Evolutionary conservation across 2,888 invertebrate genomes (phyloP).

Genomic region (Leucania comma): DNA sequence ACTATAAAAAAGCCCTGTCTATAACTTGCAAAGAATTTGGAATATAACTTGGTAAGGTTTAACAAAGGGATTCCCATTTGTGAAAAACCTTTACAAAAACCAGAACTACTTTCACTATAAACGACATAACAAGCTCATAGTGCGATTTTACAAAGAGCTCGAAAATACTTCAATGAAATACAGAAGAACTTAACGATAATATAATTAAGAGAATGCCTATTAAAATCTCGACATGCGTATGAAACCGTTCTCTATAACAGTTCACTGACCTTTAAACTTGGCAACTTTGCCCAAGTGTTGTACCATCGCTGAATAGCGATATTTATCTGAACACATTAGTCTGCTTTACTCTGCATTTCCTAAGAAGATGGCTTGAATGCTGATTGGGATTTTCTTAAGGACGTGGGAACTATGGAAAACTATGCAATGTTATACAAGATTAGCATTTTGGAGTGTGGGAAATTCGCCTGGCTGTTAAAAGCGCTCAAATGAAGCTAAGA

Average conservation of each 20-base stretch:
- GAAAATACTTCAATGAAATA: constrained; percentile 1
- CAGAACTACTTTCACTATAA: neutral
- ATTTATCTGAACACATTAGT: constrained; percentile 42
- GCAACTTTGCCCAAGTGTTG: constrained; percentile 46
- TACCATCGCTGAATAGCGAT: constrained; percentile 58
- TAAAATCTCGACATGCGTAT: constrained; percentile 31
- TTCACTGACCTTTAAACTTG: constrained; percentile 64
- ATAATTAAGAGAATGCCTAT: constrained; percentile 50
- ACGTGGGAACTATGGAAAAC: constrained; percentile 27
- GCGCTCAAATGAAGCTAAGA: too few species aligned
- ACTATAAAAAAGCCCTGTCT: too few species aligned
- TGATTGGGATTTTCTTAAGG: constrained; percentile 25
- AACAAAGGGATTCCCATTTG: too few species aligned
- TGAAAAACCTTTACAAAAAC: neutral
- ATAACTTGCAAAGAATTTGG: too few species aligned
- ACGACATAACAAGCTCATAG: neutral
- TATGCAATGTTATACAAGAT: neutral
- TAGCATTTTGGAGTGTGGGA: neutral
- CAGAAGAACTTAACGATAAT: constrained; percentile 19
- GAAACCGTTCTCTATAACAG: constrained; percentile 43
- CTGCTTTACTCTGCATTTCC: constrained; percentile 27
- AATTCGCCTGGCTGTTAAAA: neutral
- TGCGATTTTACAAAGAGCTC: too few species aligned
- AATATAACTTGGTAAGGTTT: too few species aligned
- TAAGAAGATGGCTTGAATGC: constrained; percentile 34